phyloP scores from a whole-genome alignment of 2,888 invertebrate species.

The Phasia obesa region DNA sequence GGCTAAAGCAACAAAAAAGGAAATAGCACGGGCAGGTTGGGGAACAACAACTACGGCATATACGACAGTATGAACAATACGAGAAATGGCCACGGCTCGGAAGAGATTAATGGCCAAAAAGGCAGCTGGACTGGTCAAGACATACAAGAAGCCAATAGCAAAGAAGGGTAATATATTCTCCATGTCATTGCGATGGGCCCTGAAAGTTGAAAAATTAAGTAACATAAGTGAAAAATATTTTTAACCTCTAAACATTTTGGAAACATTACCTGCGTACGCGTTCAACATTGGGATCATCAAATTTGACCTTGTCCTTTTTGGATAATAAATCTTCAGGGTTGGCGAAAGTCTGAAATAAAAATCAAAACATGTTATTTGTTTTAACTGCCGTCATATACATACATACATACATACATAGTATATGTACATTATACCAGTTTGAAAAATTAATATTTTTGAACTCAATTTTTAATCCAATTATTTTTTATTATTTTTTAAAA shows the following conservation, averaged over 20 bases:
- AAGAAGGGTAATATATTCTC: conserved; percentile 85
- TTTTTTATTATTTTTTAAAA: no score
- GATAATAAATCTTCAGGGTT: conserved; percentile 84
- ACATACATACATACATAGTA: not conserved
- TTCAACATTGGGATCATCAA: conserved; percentile 84
- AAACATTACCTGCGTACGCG: conserved; percentile 81
- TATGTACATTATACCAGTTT: no score
- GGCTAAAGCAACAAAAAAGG: conserved; percentile 82
- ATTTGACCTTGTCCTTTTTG: conserved; percentile 80
- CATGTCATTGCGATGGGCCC: conserved; percentile 85
- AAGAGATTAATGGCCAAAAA: conserved; percentile 83
- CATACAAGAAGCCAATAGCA: conserved; percentile 83
- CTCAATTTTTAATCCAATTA: no score
- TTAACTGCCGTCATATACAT: not conserved
- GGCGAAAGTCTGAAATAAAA: conserved; percentile 83
- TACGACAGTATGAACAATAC: conserved; percentile 84
- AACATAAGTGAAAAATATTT: not conserved
- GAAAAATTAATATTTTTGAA: no score
- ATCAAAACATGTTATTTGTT: not conserved
- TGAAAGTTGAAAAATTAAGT: conserved; percentile 75
- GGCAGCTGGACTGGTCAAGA: conserved; percentile 83
- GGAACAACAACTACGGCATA: conserved; percentile 84
- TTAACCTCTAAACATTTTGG: not conserved
- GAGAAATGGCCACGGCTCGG: conserved; percentile 83
- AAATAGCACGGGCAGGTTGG: conserved; percentile 83